Percentiles rank a stretch among this genome's conserved stretches.
Conservation (phyloP, 1,140 invertebrate species). For the Polypedilum pembai region DNA sequence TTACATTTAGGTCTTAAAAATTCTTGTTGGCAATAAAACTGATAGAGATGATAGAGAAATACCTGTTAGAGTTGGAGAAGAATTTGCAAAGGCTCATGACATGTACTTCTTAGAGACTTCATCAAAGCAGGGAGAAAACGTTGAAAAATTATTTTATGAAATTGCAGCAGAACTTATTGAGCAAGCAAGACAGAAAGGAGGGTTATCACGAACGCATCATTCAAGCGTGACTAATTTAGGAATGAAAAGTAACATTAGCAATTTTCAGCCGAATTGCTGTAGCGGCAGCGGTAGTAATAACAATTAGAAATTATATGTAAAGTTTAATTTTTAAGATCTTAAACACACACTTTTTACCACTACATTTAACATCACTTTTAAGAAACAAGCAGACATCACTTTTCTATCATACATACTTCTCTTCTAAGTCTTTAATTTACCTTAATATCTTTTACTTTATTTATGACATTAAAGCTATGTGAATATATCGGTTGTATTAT, state of each 20-base stretch:
- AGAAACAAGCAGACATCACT: background rate
- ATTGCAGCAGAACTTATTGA: conserved; percentile 90
- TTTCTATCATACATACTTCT: background rate
- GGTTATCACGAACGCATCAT: background rate
- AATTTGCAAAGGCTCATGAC: conserved; percentile 88
- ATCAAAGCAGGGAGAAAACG: conserved; percentile 95
- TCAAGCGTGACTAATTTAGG: conserved; percentile 23
- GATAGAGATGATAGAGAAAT: conserved; percentile 93
- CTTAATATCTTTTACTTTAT: background rate
- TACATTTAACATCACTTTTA: background rate
- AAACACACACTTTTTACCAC: background rate
- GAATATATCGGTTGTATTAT: conserved; percentile 7
- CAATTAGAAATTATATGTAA: background rate
- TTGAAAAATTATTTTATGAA: conserved; percentile 92
- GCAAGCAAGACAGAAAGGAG: conserved; percentile 33
- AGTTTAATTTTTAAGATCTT: background rate
- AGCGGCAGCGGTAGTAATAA: background rate
- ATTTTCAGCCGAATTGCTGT: conserved; percentile 15
- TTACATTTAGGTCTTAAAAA: conserved; percentile 64
- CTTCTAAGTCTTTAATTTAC: background rate
- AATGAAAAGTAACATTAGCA: conserved; percentile 7
- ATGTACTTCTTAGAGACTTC: conserved; percentile 99
- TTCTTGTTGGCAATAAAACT: conserved; percentile 93
- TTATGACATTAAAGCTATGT: background rate
- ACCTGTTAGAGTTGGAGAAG: conserved; percentile 86